phyloP scores from a whole-genome alignment of 2,888 invertebrate genomes.

The Aproaerema taeniolella region DNA sequence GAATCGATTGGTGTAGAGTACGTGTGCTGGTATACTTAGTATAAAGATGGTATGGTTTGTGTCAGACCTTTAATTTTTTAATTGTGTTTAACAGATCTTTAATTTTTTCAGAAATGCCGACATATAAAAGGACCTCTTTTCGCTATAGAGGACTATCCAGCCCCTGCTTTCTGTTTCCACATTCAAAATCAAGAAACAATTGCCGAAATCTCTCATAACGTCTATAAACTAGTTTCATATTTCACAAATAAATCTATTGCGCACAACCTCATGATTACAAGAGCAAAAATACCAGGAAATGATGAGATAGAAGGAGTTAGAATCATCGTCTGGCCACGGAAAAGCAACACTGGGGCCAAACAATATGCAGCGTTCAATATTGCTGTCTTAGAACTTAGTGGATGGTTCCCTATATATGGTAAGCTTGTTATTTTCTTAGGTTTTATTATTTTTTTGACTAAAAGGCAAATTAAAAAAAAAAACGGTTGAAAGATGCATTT shows the following conservation, averaged over 20 bases:
- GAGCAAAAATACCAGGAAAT: slow-evolving; percentile 49
- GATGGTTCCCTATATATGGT: slow-evolving; percentile 85
- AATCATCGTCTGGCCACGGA: slow-evolving; percentile 82
- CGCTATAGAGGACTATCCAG: slow-evolving; percentile 74
- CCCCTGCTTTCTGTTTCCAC: slow-evolving; percentile 84
- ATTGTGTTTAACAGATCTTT: too few relatives aligned
- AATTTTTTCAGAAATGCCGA: slow-evolving; percentile 72
- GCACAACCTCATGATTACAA: slow-evolving; percentile 85
- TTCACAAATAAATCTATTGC: slow-evolving; percentile 81
- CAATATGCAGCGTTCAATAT: slow-evolving; percentile 78
- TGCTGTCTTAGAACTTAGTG: slow-evolving; percentile 87
- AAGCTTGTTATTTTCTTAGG: slow-evolving; percentile 27
- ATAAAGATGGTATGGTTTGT: too few relatives aligned
- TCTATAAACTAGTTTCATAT: slow-evolving; percentile 72
- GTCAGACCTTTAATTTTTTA: too few relatives aligned
- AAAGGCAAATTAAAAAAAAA: background rate
- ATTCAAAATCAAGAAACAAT: slow-evolving; percentile 47
- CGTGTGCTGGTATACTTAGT: too few relatives aligned
- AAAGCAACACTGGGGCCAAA: slow-evolving; percentile 74
- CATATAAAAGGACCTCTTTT: slow-evolving; percentile 72
- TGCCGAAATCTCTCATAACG: slow-evolving; percentile 39
- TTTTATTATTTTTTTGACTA: background rate
- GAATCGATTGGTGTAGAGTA: too few relatives aligned
- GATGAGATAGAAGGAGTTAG: slow-evolving; percentile 58
- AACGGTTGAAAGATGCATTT: background rate